Base-by-base conservation (phyloP, 2,113 vertebrate species). In the Condylura cristata region DNA sequence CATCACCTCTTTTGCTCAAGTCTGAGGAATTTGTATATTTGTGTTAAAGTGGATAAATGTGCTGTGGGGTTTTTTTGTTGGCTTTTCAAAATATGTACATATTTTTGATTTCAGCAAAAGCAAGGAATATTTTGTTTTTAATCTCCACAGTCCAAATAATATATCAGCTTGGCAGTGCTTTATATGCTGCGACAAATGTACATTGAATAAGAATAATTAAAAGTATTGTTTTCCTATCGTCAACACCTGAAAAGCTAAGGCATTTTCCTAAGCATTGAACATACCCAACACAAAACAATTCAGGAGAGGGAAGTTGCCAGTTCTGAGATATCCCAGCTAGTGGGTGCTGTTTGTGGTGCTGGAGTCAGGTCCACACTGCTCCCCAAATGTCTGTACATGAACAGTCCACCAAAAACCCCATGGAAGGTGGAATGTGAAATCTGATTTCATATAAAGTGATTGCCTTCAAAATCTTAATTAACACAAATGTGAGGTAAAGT, bases 1-100 rank as follows among this genome's bases (percentile, higher is more conserved):
- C 93, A 96, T 95, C 79, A 90, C 65, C 60, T 65, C 30, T 96
- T 97, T 96, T 89, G 71, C 93, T 94, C 76, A 94, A 94, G 75
- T 82, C 75, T 60, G 0, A 75, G 10, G 76, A 90, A 74, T 95
- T 94, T 58, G 46, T 81, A 94, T 97, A 95, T 86, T 97, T 83
- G 56, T 91, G 90, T 94, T 95, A 96, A 97, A 96, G 14, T 51
- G 16, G 48, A 51, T 16, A 51, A 51, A 17, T 51, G 48, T 16
- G 48, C 14, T 17, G 48, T 51, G 48, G 44, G 44, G 5, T 44
- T 44, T 44, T 44, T 61, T 56, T 44, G 8, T 20, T 56, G 53
- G 53, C 53, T 56, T 22, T 51, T 41, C 48, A 68, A 89, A 24
- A 2, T 76, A 20, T 87, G 16, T 44, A 32, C 24, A 14, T 34